phyloP scores from a whole-genome alignment of 2,797 vertebrate species.

The Botia kubotai region DNA sequence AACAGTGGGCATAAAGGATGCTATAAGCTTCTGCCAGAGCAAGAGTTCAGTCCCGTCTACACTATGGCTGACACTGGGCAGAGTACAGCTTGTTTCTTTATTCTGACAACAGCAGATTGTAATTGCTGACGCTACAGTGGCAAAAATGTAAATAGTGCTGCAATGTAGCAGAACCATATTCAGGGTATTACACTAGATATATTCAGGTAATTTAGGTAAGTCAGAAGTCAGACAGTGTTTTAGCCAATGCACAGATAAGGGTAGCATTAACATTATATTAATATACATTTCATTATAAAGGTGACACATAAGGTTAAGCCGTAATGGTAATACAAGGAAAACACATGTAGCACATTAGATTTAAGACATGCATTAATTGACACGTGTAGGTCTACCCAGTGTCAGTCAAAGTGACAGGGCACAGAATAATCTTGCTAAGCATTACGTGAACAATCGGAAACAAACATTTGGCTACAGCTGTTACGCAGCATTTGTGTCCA shows the following conservation, averaged over 20 bases:
- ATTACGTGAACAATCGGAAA: background rate
- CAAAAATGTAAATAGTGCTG: conserved; percentile 1
- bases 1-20: conserved; percentile 14
- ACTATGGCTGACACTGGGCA: background rate
- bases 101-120: background rate
- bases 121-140: background rate
- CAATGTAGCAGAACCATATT: background rate
- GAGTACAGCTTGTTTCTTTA: background rate
- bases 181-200: background rate
- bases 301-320: background rate
- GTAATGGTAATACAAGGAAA: background rate
- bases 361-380: background rate
- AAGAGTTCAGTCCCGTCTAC: background rate
- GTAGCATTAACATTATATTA: background rate
- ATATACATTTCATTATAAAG: background rate
- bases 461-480: conserved; percentile 20
- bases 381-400: conserved; percentile 14
- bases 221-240: background rate
- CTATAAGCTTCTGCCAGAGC: background rate
- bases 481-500: conserved; percentile 35
- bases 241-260: background rate
- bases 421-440: conserved; percentile 2
- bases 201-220: background rate
- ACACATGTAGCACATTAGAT: background rate
- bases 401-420: conserved; percentile 11